A percentile compares a stretch with the other conserved stretches of the same genome.
These are phyloP conservation scores for Coranthus polyacanthus DNA, from an alignment of 2,797 vertebrate genomes.

Conservation along the genomic window DNA sequence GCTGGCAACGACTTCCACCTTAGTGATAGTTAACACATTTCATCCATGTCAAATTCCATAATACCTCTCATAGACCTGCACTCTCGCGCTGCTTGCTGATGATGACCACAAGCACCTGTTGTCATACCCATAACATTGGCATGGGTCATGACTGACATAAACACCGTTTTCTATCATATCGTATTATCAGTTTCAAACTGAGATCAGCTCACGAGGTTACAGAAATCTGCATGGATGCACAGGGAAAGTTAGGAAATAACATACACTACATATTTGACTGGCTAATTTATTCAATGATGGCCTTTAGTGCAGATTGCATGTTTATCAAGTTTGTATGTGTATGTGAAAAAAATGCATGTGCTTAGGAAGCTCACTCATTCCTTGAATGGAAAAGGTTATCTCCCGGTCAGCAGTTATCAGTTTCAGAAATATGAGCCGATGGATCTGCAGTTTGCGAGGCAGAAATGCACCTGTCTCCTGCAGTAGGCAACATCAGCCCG, in stretches of 20 bases:
- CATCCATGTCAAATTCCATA: slow-evolving; percentile 44
- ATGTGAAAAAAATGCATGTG: not conserved
- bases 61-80: slow-evolving; percentile 33
- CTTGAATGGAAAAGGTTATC: not conserved
- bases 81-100: slow-evolving; percentile 6
- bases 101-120: slow-evolving; percentile 63
- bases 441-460: slow-evolving; percentile 10
- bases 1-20: slow-evolving; percentile 58
- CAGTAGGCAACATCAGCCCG: not conserved
- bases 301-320: not conserved
- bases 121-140: slow-evolving; percentile 25
- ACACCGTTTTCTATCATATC: slow-evolving; percentile 6
- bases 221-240: not conserved
- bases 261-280: not conserved
- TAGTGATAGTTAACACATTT: slow-evolving; percentile 62
- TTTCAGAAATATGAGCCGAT: slow-evolving; percentile 30
- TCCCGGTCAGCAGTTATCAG: slow-evolving; percentile 29
- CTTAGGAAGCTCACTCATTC: not conserved
- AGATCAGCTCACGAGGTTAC: slow-evolving; percentile 5
- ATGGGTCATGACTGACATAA: slow-evolving; percentile 9
- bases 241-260: not conserved
- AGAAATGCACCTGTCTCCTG: slow-evolving; percentile 17
- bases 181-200: slow-evolving; percentile 7
- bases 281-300: not conserved
- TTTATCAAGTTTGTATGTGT: not conserved